Evolutionary conservation across 2,797 vertebrate species (phyloP), one percentile per base, ranked within the genome.

Genomic region (Artibeus lituratus): DNA sequence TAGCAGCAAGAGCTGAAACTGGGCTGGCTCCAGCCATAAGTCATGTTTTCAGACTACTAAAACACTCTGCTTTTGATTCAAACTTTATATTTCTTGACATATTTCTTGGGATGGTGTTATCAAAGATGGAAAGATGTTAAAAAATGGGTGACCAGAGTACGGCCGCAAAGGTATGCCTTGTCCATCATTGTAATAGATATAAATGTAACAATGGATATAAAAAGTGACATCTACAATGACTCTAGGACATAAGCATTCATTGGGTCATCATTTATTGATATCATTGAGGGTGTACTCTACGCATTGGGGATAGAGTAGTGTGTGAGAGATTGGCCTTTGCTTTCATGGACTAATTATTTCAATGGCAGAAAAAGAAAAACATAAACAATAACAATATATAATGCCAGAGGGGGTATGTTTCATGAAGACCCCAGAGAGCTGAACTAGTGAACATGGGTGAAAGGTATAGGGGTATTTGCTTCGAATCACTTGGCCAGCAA

Each of bases 61-160:
- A 57, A 57, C 32, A 32, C 35, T 91, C 57, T 81, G 39, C 29
- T 89, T 92, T 69, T 39, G 22, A 78, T 94, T 90, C 42, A 82
- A 3, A 44, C 76, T 47, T 82, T 65, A 49, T 73, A 78, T 94
- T 92, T 86, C 35, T 53, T 83, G 77, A 85, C 59, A 29, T 90
- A 22, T 32, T 82, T 69, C 83, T 87, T n/a, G 37, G 26, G 51
- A 19, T 77, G 35, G 53, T 55, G 5, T 78, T 72, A n/a, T 93
- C 86, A 76, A 62, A 86, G 85, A 83, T 21, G 5, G 69, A 69
- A 80, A 37, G 53, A 78, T 0, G 7, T 87, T 94, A 65, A 90
- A 82, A 39, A 72, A 78, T 32, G 7, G 29, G 35, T 85, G 76
- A 53, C 76, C 1, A 2, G 55, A 74, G 26, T 55, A 10, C 18